Evolutionary conservation across 2,797 vertebrate species (phyloP).

Genomic region (Psittacula derbiana): DNA sequence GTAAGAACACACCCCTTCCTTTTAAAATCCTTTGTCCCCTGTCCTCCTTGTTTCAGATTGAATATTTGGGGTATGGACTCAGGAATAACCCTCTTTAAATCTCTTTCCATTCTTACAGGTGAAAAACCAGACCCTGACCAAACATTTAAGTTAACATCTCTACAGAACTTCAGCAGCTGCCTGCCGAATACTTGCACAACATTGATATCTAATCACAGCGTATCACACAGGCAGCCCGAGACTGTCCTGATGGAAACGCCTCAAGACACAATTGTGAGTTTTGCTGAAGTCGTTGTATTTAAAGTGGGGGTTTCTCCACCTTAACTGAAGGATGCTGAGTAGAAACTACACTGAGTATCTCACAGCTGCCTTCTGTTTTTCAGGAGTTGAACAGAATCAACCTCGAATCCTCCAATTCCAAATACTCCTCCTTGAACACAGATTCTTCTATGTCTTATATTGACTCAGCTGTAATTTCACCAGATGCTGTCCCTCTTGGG

Average conservation of each 20-base stretch:
- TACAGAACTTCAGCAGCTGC: constrained; percentile 89
- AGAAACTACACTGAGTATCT: not conserved
- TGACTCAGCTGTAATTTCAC: constrained; percentile 93
- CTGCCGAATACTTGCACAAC: constrained; percentile 88
- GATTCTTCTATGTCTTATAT: constrained; percentile 96
- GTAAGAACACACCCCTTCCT: not conserved
- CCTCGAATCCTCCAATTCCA: constrained; percentile 95
- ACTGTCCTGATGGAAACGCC: constrained; percentile 95
- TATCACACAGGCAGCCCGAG: constrained; percentile 87
- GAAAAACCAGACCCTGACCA: constrained; percentile 98
- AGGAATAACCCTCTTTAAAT: not conserved
- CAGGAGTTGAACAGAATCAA: constrained; percentile 97
- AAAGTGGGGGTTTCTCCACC: not conserved
- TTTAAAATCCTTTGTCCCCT: not conserved
- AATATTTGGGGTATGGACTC: not conserved
- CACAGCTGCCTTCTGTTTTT: constrained; percentile 55
- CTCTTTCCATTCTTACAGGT: constrained; percentile 74
- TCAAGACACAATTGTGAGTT: constrained; percentile 93
- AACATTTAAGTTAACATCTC: constrained; percentile 93
- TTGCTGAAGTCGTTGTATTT: not conserved
- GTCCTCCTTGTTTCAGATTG: not conserved
- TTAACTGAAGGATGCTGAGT: not conserved
- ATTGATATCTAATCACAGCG: constrained; percentile 87
- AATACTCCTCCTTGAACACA: constrained; percentile 87
- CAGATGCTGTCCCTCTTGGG: constrained; percentile 87